A percentile compares a stretch with the other conserved stretches of the same genome.
Evolutionary conservation across 1,140 invertebrate genomes (phyloP).

Genomic region (Drosophila subobscura): DNA sequence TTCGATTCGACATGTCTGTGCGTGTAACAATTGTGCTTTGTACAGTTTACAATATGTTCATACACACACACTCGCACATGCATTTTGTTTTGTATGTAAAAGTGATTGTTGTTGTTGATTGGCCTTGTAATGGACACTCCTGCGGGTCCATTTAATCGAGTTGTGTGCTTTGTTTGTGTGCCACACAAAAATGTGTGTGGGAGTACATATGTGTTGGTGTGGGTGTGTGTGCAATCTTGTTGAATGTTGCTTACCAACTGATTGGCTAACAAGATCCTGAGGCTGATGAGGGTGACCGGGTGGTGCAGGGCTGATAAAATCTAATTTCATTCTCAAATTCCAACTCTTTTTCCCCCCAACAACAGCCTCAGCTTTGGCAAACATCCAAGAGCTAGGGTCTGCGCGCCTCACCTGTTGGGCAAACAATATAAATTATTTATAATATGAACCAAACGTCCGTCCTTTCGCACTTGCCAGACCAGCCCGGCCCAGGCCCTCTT

Average conservation of each 20-base stretch:
- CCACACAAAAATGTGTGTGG: slow-evolving; percentile 19
- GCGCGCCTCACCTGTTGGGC: slow-evolving; percentile 64
- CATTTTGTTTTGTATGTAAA: slow-evolving; percentile 26
- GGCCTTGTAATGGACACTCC: slow-evolving; percentile 33
- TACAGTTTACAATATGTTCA: slow-evolving; percentile 63
- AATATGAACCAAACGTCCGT: slow-evolving; percentile 41
- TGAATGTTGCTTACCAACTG: slow-evolving; percentile 37
- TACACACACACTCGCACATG: too few relatives aligned
- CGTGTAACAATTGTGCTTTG: slow-evolving; percentile 62
- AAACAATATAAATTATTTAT: slow-evolving; percentile 78
- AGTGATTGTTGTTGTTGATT: slow-evolving; percentile 44
- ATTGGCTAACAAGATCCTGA: slow-evolving; percentile 27
- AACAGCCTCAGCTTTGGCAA: slow-evolving; percentile 22
- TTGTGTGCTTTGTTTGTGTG: not conserved
- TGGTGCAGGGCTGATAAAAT: slow-evolving; percentile 15
- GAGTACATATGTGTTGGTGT: too few relatives aligned
- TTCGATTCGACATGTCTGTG: slow-evolving; percentile 36
- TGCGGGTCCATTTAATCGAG: slow-evolving; percentile 48
- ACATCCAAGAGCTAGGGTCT: slow-evolving; percentile 26
- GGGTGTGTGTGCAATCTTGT: slow-evolving; percentile 31
- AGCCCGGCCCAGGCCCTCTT: slow-evolving; percentile 24
- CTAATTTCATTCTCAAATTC: slow-evolving; percentile 21
- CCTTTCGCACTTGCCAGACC: slow-evolving; percentile 35
- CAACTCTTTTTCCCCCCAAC: slow-evolving; percentile 7
- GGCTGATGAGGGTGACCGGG: not conserved